Base-by-base conservation (phyloP, 2,888 invertebrate genomes). In the Protophormia terraenovae region DNA sequence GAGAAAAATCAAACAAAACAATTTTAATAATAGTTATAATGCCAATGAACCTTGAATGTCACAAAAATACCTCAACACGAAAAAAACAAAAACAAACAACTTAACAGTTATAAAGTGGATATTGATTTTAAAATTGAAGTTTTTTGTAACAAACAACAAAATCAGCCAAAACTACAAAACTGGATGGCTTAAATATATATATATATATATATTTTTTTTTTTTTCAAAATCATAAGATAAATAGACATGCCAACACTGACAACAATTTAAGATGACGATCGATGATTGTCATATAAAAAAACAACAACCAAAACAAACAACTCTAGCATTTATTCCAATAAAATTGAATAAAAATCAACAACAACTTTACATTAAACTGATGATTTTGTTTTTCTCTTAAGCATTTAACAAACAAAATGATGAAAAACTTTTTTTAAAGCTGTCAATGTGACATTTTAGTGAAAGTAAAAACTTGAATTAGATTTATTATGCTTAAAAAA, bases 261-360 rank as follows among this genome's bases (percentile, higher is more conserved):
- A 85, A 76, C 84, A 86, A 72, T 88, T 86, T 87, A 86, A 88
- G 89, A 91, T 90, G 90, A 90, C 90, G 90, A 91, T 91, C 90
- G 89, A 90, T 90, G 90, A 91, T 91, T 90, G 90, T 89, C 90
- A 89, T 88, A 88, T 4, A 32, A 35, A 55, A 84, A 69, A n/a
- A n/a, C n/a, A n/a, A n/a, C n/a, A n/a, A n/a, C n/a, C n/a, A n/a
- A n/a, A n/a, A n/a, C n/a, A n/a, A n/a, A 84, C 50, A 82, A 71
- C n/a, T n/a, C 77, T 53, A 83, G 47, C 67, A 64, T 71, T 71
- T 76, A 45, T 60, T 55, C 58, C 55, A 67, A 66, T 64, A 73
- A 78, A 47, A 73, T 50, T 47, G 29, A 83, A 78, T 55, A 66
- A 77, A 75, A 67, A 71, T 32, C n/a, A 76, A 80, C 84, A 73